Evolutionary conservation across 2,888 invertebrate species (phyloP), one percentile per base, ranked within the genome.

Genomic region (Anticlea derivata): DNA sequence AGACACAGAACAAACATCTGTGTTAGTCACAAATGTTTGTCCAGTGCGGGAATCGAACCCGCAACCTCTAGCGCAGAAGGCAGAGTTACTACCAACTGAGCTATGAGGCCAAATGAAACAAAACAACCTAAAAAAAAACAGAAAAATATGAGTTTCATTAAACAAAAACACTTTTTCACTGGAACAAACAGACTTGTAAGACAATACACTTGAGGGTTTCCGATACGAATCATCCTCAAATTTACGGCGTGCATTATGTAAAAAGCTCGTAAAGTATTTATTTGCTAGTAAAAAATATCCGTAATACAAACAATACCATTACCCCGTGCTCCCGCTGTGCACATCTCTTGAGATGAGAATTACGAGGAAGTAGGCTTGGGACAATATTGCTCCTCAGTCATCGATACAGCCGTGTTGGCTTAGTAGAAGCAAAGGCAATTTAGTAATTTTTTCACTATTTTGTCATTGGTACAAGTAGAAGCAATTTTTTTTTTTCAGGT

Each of bases 251-350:
- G 56, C 51, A 63, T 64, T 61, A 64, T 50, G 55, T 58, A 62
- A 60, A 63, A 51, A 40, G 63, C 50, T 73, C 75, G 71, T 78
- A 76, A 78, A 78, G 66, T 72, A 76, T 78, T 76, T 74, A 78
- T 75, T 74, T 68, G 64, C 62, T 58, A 66, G 63, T 75, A 76
- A 75, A 75, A 27, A 75, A 64, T 71, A 71, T 70, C 74, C 64
- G 66, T 71, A 67, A 67, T 66, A 65, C 64, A 59, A 70, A 73
- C 74, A 76, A 73, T 72, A 68, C 63, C 65, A 69, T 68, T 69
- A 71, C 61, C 48, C 53, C 39, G 57, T 53, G 37, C 53, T 63
- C 66, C 64, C 63, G 61, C 37, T 61, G 58, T 68, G 66, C 60
- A 67, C 68, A 66, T 74, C 66, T 65, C 63, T 48, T 50, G 60